Percentiles rank a stretch among this genome's conserved stretches.
phyloP scores from a whole-genome alignment of 1,140 invertebrate genomes.

The Drosophila pandora region DNA sequence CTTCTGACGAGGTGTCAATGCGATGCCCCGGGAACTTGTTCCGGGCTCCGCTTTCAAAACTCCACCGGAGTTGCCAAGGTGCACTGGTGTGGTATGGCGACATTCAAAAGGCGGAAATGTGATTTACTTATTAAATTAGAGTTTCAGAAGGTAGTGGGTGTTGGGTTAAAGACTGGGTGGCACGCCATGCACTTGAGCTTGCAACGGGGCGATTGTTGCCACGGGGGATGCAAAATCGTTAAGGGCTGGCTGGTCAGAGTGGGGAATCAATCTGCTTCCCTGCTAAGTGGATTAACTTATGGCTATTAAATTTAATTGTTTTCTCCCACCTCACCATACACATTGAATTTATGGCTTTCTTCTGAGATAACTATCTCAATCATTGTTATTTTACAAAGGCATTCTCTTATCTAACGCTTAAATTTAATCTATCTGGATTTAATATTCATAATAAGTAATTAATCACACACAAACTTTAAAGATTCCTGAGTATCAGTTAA shows the following conservation, averaged over 20 bases:
- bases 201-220: slow-evolving; percentile 21
- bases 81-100: slow-evolving; percentile 13
- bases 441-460: background rate
- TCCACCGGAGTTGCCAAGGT: slow-evolving; percentile 2
- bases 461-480: no score
- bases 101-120: slow-evolving; percentile 72
- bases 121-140: slow-evolving; percentile 78
- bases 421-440: background rate
- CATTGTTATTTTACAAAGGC: background rate
- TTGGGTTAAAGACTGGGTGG: background rate
- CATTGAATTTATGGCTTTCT: background rate
- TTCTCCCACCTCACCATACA: background rate
- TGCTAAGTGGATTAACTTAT: slow-evolving; percentile 41
- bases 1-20: slow-evolving; percentile 79
- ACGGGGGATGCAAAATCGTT: slow-evolving; percentile 3
- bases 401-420: background rate
- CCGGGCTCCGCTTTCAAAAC: slow-evolving; percentile 18
- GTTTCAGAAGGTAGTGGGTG: slow-evolving; percentile 31
- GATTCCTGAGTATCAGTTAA: no score
- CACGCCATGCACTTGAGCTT: slow-evolving; percentile 37
- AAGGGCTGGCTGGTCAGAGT: background rate
- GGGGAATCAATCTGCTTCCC: slow-evolving; percentile 33
- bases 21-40: slow-evolving; percentile 45
- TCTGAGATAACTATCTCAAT: no score
- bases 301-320: slow-evolving; percentile 47